Evolutionary conservation across 2,888 invertebrate species (phyloP), one percentile per base, ranked within the genome.

Genomic region (Aleiodes testaceus): DNA sequence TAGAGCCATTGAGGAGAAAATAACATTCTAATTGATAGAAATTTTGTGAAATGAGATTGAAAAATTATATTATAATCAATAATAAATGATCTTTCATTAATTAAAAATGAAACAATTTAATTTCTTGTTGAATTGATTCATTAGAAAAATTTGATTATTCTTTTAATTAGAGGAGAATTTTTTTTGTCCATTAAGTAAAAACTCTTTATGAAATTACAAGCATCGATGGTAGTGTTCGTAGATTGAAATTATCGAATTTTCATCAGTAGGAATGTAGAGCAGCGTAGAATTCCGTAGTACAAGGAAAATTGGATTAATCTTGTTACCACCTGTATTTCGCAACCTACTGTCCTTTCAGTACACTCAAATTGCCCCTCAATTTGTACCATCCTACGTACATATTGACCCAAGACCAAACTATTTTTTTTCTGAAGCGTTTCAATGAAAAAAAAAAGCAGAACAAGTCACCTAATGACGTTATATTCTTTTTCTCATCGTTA

Each of bases 1-100:
- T 30, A 77, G 64, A 63, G 72, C 61, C 44, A 69, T 77, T 2
- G 69, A 72, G n/a, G 52, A 66, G 18, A 44, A 66, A 66, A 49
- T 66, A 3, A 49, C 49, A 50, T 22, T 66, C 50, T 30, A 14
- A 11, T 11, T 9, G 36, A 36, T 36, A 36, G 2, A 36, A 36
- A 36, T 9, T 36, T 36, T 11, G 9, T 36, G 7, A 36, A 36
- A 36, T 36, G 26, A 26, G 26, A 26, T n/a, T n/a, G 3, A 26
- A 26, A 5, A 26, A 26, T 2, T 26, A 5, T 26, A 26, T 26
- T 26, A n/a, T 2, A 26, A 26, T 26, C 4, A 2, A 26, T 26
- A 26, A 26, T 26, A 26, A 26, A 26, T 5, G 26, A 26, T 36
- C 1, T 36, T 7, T 36, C 11, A 36, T 36, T n/a, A 7, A 36